phyloP scores from a whole-genome alignment of 2,797 vertebrate species.

The Podarcis siculus region DNA sequence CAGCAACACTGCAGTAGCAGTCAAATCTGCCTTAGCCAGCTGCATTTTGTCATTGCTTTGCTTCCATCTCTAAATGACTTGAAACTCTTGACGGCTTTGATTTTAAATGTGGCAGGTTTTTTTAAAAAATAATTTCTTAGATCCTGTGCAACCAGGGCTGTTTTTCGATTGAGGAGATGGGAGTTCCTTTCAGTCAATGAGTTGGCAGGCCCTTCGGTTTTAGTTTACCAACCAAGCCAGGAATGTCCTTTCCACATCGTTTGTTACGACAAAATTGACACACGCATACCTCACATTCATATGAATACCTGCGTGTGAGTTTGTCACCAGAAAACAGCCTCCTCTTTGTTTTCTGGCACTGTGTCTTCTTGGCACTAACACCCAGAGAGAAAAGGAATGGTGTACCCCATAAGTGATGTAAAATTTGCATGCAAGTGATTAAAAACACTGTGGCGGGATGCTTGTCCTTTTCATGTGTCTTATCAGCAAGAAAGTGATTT shows the following conservation, averaged over 20 bases:
- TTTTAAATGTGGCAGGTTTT: neutral
- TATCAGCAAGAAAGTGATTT: neutral
- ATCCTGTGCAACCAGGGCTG: neutral
- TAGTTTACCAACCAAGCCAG: neutral
- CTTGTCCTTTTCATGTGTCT: neutral
- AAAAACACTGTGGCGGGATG: neutral
- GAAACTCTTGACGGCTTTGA: neutral
- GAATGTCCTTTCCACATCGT: neutral
- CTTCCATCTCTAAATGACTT: neutral
- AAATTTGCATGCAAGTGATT: neutral
- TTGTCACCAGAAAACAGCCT: neutral
- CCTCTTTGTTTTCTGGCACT: neutral
- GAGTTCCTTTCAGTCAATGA: no score
- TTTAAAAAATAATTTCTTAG: neutral
- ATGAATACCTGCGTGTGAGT: neutral
- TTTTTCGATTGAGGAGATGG: neutral
- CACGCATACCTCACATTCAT: neutral
- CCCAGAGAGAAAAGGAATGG: neutral
- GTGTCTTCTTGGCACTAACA: neutral
- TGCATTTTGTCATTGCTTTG: conserved; percentile 4
- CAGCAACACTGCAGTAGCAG: neutral
- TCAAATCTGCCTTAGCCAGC: neutral
- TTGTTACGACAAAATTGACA: neutral
- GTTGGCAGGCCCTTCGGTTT: no score
- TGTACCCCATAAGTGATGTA: neutral